phyloP scores from a whole-genome alignment of 2,797 vertebrate species.

The Neostethus bicornis region DNA sequence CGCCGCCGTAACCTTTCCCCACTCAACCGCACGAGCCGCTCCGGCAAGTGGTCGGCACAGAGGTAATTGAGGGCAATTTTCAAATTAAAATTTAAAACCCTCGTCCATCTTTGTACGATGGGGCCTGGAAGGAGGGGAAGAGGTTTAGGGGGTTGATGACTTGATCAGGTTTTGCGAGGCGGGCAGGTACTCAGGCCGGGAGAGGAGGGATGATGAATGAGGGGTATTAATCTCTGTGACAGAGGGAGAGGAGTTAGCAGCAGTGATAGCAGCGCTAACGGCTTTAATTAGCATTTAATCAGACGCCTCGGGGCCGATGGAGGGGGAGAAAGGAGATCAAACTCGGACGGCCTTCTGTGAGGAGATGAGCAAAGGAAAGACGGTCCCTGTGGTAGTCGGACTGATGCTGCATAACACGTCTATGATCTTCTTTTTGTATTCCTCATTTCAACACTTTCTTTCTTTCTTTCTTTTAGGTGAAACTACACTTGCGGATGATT shows the following conservation, averaged over 20 bases:
- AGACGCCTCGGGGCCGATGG: conserved; percentile 88
- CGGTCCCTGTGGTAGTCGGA: conserved; percentile 61
- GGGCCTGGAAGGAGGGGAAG: conserved; percentile 49
- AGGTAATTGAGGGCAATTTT: conserved; percentile 91
- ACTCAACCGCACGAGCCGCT: conserved; percentile 75
- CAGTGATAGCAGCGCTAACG: conserved; percentile 88
- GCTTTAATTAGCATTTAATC: conserved; percentile 99
- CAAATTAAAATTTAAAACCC: conserved; percentile 91
- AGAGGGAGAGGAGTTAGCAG: conserved; percentile 90
- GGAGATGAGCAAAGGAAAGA: conserved; percentile 68
- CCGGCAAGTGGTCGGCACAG: conserved; percentile 82
- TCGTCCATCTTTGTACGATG: conserved; percentile 80
- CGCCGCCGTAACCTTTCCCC: conserved; percentile 78
- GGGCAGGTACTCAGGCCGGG: conserved; percentile 81
- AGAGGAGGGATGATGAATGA: conserved; percentile 96
- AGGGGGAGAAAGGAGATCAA: conserved; percentile 77
- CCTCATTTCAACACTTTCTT: conserved; percentile 60
- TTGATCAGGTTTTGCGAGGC: conserved; percentile 91
- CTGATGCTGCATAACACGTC: conserved; percentile 67
- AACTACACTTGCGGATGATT: conserved; percentile 16
- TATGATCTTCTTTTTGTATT: conserved; percentile 72
- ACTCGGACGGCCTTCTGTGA: conserved; percentile 68
- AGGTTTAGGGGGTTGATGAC: conserved; percentile 80
- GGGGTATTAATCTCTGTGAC: conserved; percentile 94
- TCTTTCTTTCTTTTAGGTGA: no score